Base-by-base conservation (phyloP, 2,888 invertebrate species). In the Ormyrus pomaceus region DNA sequence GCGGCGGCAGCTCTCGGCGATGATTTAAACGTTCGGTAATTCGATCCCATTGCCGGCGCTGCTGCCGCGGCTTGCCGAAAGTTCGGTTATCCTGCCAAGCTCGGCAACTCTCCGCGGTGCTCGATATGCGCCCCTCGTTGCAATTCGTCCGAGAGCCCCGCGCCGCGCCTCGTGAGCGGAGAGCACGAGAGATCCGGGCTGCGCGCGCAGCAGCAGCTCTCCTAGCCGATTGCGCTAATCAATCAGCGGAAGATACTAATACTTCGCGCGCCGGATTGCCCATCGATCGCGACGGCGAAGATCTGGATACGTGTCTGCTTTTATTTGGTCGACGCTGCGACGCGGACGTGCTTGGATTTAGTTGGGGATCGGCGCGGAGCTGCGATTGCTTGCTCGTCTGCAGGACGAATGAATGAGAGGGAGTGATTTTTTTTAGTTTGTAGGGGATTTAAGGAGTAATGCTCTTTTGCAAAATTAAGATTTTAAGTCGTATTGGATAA, bases 11-110 rank as follows among this genome's bases (percentile, higher is more conserved):
- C 50, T 64, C 56, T 19, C 19, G 19, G 45, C 66, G 71, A 80
- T 72, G 72, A 80, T 80, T 80, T 77, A 77, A 80, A 69, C 72
- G 71, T 56, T 69, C 64, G 11, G 68, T 62, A 80, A 72, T 73
- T 72, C 77, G 69, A 77, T 72, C 66, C 59, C 58, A 72, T 56
- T 62, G 71, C 19, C 1, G 19, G 19, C 19, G 19, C 61, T n/a
- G 19, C 70, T 75, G 66, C 56, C 71, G 34, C 71, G 34, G 19
- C 68, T 45, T 45, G 59, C 11, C 10, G 51, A 74, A 79, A 79
- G 70, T 79, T 79, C 48, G 56, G 5, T 11, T 45, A 56, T 34
- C 50, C 58, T 7, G 58, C 71, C 61, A 45, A 48, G 45, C 53
- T 51, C 61, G n/a, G 19, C 71, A 1, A 45, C 51, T 59, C n/a